A percentile compares a stretch with the other conserved stretches of the same genome.
Evolutionary conservation across 2,888 invertebrate genomes (phyloP).

Genomic region (Philonicus albiceps): DNA sequence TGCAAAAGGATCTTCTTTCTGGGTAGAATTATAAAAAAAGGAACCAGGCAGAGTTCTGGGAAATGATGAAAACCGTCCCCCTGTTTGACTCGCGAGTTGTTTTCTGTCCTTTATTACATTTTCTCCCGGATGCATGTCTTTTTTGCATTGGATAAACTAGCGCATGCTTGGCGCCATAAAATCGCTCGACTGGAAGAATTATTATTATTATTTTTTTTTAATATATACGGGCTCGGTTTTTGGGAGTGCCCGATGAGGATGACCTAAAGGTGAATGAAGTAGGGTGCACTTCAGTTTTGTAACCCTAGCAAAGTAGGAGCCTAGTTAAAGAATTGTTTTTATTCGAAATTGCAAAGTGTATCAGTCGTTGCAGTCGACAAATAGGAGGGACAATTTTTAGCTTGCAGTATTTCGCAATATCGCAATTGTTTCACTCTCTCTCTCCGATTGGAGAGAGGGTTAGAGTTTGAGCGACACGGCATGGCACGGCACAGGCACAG

Average conservation of each 20-base stretch:
- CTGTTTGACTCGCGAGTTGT: background rate
- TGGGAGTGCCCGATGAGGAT: background rate
- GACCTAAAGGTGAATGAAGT: background rate
- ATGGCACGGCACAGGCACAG: too few relatives aligned
- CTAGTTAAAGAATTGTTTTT: background rate
- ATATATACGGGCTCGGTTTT: background rate
- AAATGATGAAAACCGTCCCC: background rate
- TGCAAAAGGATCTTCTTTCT: background rate
- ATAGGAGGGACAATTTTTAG: background rate
- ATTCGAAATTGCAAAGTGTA: background rate
- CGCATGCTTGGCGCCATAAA: slow-evolving; percentile 27
- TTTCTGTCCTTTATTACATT: background rate
- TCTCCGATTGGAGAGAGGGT: background rate
- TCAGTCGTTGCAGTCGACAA: background rate
- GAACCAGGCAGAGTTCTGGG: background rate
- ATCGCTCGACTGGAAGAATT: background rate
- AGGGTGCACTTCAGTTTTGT: background rate
- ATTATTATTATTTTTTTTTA: background rate
- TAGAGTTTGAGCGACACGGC: background rate
- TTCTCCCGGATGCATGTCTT: background rate
- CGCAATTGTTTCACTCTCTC: background rate
- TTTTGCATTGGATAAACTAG: background rate
- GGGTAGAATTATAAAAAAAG: background rate
- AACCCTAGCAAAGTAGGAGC: background rate
- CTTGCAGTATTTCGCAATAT: background rate